Conservation (phyloP, 2,113 vertebrate genomes). For the Dipodomys spectabilis region DNA sequence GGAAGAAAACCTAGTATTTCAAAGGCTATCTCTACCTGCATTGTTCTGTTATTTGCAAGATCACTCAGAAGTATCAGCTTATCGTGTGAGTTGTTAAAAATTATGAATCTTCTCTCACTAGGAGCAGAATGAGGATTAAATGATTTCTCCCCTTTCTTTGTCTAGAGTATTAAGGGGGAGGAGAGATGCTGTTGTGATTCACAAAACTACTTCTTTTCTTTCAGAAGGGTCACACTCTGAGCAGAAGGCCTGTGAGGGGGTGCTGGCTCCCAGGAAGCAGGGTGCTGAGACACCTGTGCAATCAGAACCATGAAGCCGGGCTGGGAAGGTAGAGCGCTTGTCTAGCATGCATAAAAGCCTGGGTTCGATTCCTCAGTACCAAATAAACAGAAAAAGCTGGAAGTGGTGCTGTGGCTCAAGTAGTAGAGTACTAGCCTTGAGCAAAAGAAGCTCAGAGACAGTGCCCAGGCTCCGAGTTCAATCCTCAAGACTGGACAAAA, state of each 20-base stretch:
- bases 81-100: constrained; percentile 50
- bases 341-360: too few species aligned
- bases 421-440: too few species aligned
- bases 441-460: too few species aligned
- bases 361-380: too few species aligned
- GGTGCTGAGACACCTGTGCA: constrained; percentile 54
- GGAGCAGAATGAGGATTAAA: constrained; percentile 80
- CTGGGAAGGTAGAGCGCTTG: too few species aligned
- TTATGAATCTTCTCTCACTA: constrained; percentile 6
- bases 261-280: constrained; percentile 59
- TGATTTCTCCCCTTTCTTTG: constrained; percentile 80
- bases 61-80: constrained; percentile 62
- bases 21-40: constrained; percentile 9
- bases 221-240: constrained; percentile 82
- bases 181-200: constrained; percentile 83
- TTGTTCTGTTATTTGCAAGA: constrained; percentile 84
- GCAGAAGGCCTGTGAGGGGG: constrained; percentile 46
- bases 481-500: too few species aligned
- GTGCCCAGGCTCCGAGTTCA: too few species aligned
- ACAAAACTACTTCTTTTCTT: constrained; percentile 76
- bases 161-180: constrained; percentile 82
- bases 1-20: not conserved
- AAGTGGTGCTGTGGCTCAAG: too few species aligned
- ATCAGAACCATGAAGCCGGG: not conserved
- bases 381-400: too few species aligned